These are phyloP conservation scores for Mesodorylaimus sp. DNA, from an alignment of 2,888 invertebrate species.

Conservation along the genomic window DNA sequence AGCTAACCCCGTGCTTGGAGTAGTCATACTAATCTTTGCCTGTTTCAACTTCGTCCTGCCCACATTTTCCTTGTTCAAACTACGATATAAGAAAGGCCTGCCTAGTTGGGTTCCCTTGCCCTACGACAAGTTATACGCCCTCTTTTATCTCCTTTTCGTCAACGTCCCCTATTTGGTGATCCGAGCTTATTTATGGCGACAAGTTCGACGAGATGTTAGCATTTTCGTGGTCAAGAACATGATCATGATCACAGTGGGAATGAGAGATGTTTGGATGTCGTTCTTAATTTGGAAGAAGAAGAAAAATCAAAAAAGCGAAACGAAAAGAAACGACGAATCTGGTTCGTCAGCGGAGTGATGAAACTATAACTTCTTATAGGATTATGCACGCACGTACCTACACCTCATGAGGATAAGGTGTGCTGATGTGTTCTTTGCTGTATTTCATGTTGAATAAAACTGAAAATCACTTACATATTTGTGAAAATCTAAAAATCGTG, in stretches of 20 bases:
- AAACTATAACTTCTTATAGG: too few relatives aligned
- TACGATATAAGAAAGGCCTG: slow-evolving; percentile 34
- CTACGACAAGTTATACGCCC: slow-evolving; percentile 35
- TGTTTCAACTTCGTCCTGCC: slow-evolving; percentile 41
- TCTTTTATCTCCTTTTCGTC: slow-evolving; percentile 37
- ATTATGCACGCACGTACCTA: too few relatives aligned
- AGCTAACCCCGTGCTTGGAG: slow-evolving; percentile 34
- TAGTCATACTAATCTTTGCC: slow-evolving; percentile 36
- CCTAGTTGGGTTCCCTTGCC: slow-evolving; percentile 19
- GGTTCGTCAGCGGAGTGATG: too few relatives aligned
- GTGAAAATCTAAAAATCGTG: slow-evolving; percentile 68
- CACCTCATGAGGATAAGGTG: too few relatives aligned
- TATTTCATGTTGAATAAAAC: too few relatives aligned
- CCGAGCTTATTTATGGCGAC: slow-evolving; percentile 38
- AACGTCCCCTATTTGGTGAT: slow-evolving; percentile 40
- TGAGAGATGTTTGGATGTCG: slow-evolving; percentile 21
- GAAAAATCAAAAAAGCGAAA: too few relatives aligned
- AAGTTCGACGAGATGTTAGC: slow-evolving; percentile 35
- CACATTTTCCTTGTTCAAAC: slow-evolving; percentile 38
- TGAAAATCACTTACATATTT: slow-evolving; percentile 42
- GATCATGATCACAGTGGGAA: slow-evolving; percentile 36
- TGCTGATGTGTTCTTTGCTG: too few relatives aligned
- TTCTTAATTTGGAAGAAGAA: slow-evolving; percentile 2
- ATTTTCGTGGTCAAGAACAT: slow-evolving; percentile 44
- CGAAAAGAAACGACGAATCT: too few relatives aligned